Conservation (phyloP, 2,797 vertebrate genomes). For the Muraenolepis orangiensis region DNA sequence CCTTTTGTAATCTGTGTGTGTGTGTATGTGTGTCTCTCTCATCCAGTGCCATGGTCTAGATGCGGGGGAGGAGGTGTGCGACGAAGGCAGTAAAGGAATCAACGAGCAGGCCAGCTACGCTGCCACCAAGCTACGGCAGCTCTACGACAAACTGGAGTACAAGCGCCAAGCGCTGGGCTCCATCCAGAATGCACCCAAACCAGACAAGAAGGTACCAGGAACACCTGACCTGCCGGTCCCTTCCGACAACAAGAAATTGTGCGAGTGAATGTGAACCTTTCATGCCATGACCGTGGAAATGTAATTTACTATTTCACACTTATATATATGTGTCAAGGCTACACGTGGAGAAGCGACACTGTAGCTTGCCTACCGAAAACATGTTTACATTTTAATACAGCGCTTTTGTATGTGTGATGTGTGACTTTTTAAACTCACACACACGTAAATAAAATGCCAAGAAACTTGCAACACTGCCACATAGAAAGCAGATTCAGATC, state of each 20-base stretch:
- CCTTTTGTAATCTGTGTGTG: not conserved
- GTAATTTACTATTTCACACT: too few species aligned
- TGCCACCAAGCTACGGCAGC: constrained; percentile 86
- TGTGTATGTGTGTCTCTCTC: not conserved
- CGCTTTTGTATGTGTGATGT: not conserved
- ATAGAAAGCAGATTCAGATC: too few species aligned
- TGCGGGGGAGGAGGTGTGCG: constrained; percentile 73
- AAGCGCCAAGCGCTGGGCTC: constrained; percentile 93
- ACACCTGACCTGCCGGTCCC: too few species aligned
- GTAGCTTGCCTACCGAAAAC: too few species aligned
- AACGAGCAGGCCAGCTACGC: constrained; percentile 93
- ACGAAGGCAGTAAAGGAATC: constrained; percentile 84
- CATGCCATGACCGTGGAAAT: too few species aligned
- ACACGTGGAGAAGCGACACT: not conserved
- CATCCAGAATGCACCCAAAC: constrained; percentile 93
- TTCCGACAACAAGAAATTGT: too few species aligned
- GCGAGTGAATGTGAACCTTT: too few species aligned
- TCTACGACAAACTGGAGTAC: constrained; percentile 94
- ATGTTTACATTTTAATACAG: not conserved
- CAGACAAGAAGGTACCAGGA: constrained; percentile 88
- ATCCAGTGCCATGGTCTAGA: constrained; percentile 79
- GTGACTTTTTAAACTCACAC: not conserved
- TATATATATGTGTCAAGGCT: too few species aligned
- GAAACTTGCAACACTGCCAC: too few species aligned
- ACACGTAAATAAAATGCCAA: not conserved